Evolutionary conservation across 2,888 invertebrate genomes (phyloP).

Genomic region (Zaprionus obscuricornis): DNA sequence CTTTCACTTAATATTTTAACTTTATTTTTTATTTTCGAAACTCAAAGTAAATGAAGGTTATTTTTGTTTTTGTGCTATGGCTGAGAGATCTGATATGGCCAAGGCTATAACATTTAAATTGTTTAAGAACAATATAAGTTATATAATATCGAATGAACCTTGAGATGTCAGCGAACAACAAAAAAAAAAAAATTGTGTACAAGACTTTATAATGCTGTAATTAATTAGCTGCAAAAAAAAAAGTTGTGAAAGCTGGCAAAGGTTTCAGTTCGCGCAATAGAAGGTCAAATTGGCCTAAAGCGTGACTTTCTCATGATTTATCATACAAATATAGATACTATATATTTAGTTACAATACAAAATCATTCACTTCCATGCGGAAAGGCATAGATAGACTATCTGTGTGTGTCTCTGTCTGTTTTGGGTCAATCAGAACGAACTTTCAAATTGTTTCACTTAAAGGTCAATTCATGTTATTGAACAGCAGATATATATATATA

Average conservation of each 20-base stretch:
- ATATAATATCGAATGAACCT: slow-evolving; percentile 37
- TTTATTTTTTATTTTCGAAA: too few relatives aligned
- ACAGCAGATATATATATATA: slow-evolving; percentile 7
- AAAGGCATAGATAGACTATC: slow-evolving; percentile 16
- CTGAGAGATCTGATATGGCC: slow-evolving; percentile 5
- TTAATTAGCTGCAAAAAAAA: slow-evolving; percentile 35
- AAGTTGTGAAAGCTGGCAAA: slow-evolving; percentile 39
- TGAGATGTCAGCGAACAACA: slow-evolving; percentile 56
- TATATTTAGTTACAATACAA: background rate
- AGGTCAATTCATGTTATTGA: slow-evolving; percentile 56
- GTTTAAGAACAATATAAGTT: slow-evolving; percentile 55
- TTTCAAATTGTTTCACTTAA: slow-evolving; percentile 52
- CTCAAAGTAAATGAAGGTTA: too few relatives aligned
- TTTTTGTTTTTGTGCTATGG: too few relatives aligned
- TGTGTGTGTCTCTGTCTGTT: background rate
- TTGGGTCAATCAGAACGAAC: slow-evolving; percentile 64
- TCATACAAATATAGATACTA: background rate
- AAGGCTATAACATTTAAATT: slow-evolving; percentile 25
- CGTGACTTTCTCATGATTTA: slow-evolving; percentile 56
- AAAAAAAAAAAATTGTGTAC: too few relatives aligned
- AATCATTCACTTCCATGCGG: slow-evolving; percentile 29
- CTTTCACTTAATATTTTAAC: too few relatives aligned
- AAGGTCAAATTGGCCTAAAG: slow-evolving; percentile 29
- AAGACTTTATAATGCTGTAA: slow-evolving; percentile 44
- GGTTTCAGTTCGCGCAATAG: slow-evolving; percentile 17